These are phyloP conservation scores for Halyomorpha halys DNA, from an alignment of 1,140 invertebrate species.

Conservation along the genomic window DNA sequence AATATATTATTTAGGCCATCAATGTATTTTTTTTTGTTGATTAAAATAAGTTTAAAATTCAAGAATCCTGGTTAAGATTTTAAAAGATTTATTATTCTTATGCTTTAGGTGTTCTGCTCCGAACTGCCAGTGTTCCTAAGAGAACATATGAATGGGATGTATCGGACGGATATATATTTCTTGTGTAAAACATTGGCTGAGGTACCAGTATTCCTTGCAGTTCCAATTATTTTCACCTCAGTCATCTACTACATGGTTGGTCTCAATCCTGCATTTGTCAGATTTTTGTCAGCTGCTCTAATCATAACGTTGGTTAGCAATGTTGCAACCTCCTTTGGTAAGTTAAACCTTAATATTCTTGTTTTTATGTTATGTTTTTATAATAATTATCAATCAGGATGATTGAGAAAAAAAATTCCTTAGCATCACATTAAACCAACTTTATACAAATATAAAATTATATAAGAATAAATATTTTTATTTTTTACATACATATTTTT, in stretches of 20 bases:
- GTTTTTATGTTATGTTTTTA: neutral
- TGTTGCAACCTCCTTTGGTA: conserved; percentile 84
- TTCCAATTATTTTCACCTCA: conserved; percentile 72
- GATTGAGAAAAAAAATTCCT: no score
- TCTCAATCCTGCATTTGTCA: conserved; percentile 54
- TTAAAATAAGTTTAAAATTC: no score
- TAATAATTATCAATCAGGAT: no score
- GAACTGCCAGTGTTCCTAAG: conserved; percentile 86
- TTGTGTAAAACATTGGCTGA: conserved; percentile 83
- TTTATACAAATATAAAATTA: no score
- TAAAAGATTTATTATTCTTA: conserved; percentile 9
- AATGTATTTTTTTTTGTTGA: no score
- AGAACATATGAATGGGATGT: conserved; percentile 86
- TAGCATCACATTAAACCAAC: no score
- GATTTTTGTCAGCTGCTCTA: conserved; percentile 63
- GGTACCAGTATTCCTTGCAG: conserved; percentile 65
- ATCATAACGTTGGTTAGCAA: conserved; percentile 77
- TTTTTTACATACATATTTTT: no score
- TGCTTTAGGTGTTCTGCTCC: conserved; percentile 73
- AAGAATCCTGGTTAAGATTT: no score
- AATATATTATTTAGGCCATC: no score
- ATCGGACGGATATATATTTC: conserved; percentile 87
- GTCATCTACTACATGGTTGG: conserved; percentile 84
- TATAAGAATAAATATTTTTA: no score
- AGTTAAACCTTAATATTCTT: conserved; percentile 31